Conservation (phyloP, 2,888 invertebrate species). For the Cryptocheilus praepositus region DNA sequence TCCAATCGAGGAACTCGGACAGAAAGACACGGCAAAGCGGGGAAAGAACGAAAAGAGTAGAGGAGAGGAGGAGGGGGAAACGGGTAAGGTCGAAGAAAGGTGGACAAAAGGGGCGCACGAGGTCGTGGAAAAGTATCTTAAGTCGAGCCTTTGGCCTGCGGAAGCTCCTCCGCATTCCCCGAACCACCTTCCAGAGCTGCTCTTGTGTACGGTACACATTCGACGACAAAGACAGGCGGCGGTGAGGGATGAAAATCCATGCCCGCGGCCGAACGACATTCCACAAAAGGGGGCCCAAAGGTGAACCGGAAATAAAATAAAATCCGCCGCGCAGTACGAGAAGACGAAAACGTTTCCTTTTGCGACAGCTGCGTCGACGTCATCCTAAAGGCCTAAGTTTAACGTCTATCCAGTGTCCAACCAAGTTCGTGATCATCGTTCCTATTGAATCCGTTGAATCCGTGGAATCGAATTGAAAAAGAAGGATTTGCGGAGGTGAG, state of each 20-base stretch:
- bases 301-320: slow-evolving; percentile 64
- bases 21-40: background rate
- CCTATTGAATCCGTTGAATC: slow-evolving; percentile 38
- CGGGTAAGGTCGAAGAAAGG: slow-evolving; percentile 16
- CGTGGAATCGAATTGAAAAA: slow-evolving; percentile 21
- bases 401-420: slow-evolving; percentile 32
- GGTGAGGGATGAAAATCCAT: slow-evolving; percentile 38
- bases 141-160: slow-evolving; percentile 43
- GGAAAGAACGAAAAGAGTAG: slow-evolving; percentile 23
- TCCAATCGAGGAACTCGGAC: slow-evolving; percentile 31
- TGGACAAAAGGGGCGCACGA: slow-evolving; percentile 9
- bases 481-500: background rate
- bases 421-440: slow-evolving; percentile 39
- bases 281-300: slow-evolving; percentile 55
- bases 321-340: slow-evolving; percentile 54
- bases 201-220: slow-evolving; percentile 40
- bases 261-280: slow-evolving; percentile 39
- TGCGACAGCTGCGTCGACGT: slow-evolving; percentile 21
- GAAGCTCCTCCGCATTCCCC: slow-evolving; percentile 24
- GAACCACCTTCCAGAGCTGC: slow-evolving; percentile 10
- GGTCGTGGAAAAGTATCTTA: slow-evolving; percentile 49
- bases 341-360: slow-evolving; percentile 44
- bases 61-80: slow-evolving; percentile 15
- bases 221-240: slow-evolving; percentile 45
- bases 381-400: slow-evolving; percentile 36